Evolutionary conservation across 2,797 vertebrate genomes (phyloP), one percentile per base, ranked within the genome.

Genomic region (Champsocephalus esox): DNA sequence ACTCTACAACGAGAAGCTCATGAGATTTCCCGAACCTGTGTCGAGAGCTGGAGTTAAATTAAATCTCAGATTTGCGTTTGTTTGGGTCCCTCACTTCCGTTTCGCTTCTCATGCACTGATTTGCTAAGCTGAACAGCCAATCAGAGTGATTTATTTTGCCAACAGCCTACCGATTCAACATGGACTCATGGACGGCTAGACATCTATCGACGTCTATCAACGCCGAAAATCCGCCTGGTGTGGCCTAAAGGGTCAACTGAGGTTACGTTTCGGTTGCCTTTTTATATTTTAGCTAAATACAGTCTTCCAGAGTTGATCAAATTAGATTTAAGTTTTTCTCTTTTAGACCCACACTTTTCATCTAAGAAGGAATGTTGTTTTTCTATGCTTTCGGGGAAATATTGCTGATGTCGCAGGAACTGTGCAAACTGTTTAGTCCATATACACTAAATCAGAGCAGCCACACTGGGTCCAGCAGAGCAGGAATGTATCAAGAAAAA

Each of bases 401-500:
- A 9, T n/a, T 17, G 48, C 56, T 28, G 56, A 67, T 52, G 48
- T 75, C 49, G 54, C 12, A 58, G 59, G 45, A 54, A 21, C 50
- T 43, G 10, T 45, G 61, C n/a, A 49, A 44, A 65, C 12, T 43
- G 14, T 4, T 28, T 50, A 34, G 45, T 55, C 19, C 21, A 50
- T 14, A 75, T 14, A 21, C 24, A 66, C 24, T 5, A 13, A 71
- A 57, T 12, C 68, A 61, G 41, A 34, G 12, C 54, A 7, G 28
- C 49, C 63, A 50, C 16, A 17, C 28, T 63, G 38, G 3, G 19
- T 57, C 41, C 17, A 49, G 71, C 5, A 44, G 13, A 62, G 43
- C 66, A 70, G 77, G 77, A 76, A 77, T 69, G 59, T 45, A 49
- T 14, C 34, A 56, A 16, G 41, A 16, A 54, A 73, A 79, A 80